Base-by-base conservation (phyloP, 2,888 invertebrate species). In the Oscheius onirici region DNA sequence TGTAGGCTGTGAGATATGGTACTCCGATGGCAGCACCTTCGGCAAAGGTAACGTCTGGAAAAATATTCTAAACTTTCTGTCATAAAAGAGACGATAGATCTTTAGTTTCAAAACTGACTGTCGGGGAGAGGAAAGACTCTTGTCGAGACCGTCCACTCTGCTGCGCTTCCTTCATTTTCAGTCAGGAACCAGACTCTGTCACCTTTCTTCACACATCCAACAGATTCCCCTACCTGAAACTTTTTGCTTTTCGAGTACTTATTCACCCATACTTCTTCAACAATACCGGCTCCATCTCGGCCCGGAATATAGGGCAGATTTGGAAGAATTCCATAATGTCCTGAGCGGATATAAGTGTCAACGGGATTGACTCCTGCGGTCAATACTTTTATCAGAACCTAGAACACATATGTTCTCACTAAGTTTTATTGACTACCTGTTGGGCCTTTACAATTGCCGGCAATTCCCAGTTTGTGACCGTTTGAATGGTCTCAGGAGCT, bases 341-440 rank as follows among this genome's bases (percentile, higher is more conserved):
- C 91, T 44, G 88, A 80, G 34, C 91, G 86, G 55, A 91, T 89
- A 81, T 91, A 91, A 0, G 91, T 90, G 73, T 91, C 91, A 2
- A 91, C 90, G 3, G 91, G 91, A 78, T 91, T 91, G 1, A 91
- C 88, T 20, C 91, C 91, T 57, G 90, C 88, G 3, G 89, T 88
- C 34, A 84, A 77, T 0, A 91, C 89, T 74, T 89, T 87, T 8
- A 91, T 88, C 76, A 91, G 84, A 15, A 91, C 88, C 90, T 91
- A 15, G 28, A 17, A 15, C 6, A 41, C 20, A 34, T 8, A 28
- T 5, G n/a, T 44, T 15, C 13, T 40, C 11, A 0, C 13, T 55
- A 49, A 54, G 54, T 43, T 24, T 22, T 51, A 13, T 46, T 1
- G 0, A 22, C 1, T n/a, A 68, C 67, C 46, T 68, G 67, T 11